Evolutionary conservation across 2,888 invertebrate genomes (phyloP).

Genomic region (Perizoma affinitatum): DNA sequence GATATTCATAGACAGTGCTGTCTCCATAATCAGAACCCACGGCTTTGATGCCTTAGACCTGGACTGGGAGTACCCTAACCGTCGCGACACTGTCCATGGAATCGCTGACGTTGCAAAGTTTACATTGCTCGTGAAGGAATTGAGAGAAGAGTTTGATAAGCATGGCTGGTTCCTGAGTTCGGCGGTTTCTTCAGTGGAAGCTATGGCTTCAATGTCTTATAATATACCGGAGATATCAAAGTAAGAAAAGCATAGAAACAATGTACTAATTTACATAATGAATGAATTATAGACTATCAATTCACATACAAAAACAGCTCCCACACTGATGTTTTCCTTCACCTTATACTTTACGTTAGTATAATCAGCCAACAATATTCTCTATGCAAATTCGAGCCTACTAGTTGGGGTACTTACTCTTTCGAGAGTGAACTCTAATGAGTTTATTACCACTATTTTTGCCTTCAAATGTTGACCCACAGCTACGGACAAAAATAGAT

Average conservation of each 20-base stretch:
- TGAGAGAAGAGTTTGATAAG: slow-evolving; percentile 80
- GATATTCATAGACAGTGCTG: slow-evolving; percentile 82
- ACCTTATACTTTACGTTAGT: too few relatives aligned
- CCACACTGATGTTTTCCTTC: too few relatives aligned
- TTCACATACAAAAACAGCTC: too few relatives aligned
- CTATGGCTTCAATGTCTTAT: slow-evolving; percentile 82
- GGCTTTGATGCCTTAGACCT: slow-evolving; percentile 89
- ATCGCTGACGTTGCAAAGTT: slow-evolving; percentile 79
- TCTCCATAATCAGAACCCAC: slow-evolving; percentile 79
- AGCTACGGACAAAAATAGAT: too few relatives aligned
- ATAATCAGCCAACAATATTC: too few relatives aligned
- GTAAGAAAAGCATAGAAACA: slow-evolving; percentile 51
- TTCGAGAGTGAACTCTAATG: too few relatives aligned
- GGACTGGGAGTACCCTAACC: slow-evolving; percentile 89
- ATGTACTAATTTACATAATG: too few relatives aligned
- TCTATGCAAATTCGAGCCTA: too few relatives aligned
- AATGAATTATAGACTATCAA: too few relatives aligned
- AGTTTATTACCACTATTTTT: too few relatives aligned
- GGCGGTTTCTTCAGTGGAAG: slow-evolving; percentile 83
- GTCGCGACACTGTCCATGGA: slow-evolving; percentile 76
- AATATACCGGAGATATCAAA: slow-evolving; percentile 82
- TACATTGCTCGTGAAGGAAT: slow-evolving; percentile 79
- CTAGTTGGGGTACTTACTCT: too few relatives aligned
- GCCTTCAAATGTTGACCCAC: too few relatives aligned
- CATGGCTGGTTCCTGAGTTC: slow-evolving; percentile 82